Evolutionary conservation across 2,113 vertebrate genomes (phyloP), one percentile per base, ranked within the genome.

Genomic region (Phyllostomus discolor): DNA sequence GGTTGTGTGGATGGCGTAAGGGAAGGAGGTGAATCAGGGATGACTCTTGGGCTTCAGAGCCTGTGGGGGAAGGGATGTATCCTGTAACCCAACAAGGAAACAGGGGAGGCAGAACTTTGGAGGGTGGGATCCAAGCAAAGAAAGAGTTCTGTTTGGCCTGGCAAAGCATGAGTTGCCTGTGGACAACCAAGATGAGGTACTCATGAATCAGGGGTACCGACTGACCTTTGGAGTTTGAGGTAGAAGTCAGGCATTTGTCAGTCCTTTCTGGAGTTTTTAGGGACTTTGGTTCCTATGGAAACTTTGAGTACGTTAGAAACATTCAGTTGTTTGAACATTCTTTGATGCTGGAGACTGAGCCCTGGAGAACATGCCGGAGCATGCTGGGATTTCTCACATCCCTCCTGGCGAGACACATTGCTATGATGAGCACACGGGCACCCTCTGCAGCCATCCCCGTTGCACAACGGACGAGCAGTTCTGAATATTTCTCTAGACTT

Each of bases 391-490:
- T 90, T 70, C 88, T 83, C 19, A 4, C 17, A 7, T 38, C 26
- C 26, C 20, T n/a, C 46, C 43, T 8, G 22, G 41, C 8, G 48
- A 83, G 50, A 69, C 17, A 11, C 4, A 9, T 15, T 54, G 15
- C 10, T 5, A 22, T 0, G 4, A 24, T 7, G 59, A 78, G 31
- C 43, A n/a, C 24, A 31, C 15, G 7, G 87, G 59, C 67, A 5
- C 31, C 33, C 5, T 75, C 33, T 50, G 69, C 12, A 48, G 31
- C 43, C 4, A 0, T 19, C 20, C 50, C 2, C 0, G 6, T 2
- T 19, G 8, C 70, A 2, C 22, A 15, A 9, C 3, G 50, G 26
- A 54, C 12, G 57, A n/a, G 14, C 88, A 46, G 33, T 69, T 79
- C 59, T 67, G 67, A 87, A 19, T n/a, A 19, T 78, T 43, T 83